Evolutionary conservation across 2,888 invertebrate genomes (phyloP), one percentile per base, ranked within the genome.

Genomic region (Drosophila emarginata): DNA sequence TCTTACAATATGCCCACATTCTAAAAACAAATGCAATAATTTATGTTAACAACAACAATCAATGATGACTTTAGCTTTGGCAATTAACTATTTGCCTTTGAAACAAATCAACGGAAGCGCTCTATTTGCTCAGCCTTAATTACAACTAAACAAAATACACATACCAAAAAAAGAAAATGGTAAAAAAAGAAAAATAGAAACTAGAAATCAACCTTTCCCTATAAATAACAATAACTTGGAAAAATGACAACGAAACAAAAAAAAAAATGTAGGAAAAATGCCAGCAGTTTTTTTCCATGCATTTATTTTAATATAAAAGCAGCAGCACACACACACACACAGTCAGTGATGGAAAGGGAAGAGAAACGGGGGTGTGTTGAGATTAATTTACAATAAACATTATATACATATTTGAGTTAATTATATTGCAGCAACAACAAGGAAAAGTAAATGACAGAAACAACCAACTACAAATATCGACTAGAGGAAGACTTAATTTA

Each of bases 81-180:
- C 89, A 88, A 84, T 84, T 84, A 84, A 81, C 88, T 84, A 88
- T 84, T 88, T 88, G 79, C 79, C 75, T 74, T 72, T 81, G 83
- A 81, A 84, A 88, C 87, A 88, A 84, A 84, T 84, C 87, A 88
- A 87, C 84, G 84, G 84, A 84, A 84, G 87, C 89, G 76, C 79
- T 81, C 85, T 84, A 88, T 87, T 88, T 84, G 87, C 78, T 77
- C 84, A 84, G 80, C 79, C 84, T 84, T 84, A 84, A 84, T 88
- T 87, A 84, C 83, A 86, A 80, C 83, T 45, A 88, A 87, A 87
- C 86, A 86, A 85, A 45, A 85, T 82, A 81, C 72, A 64, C 52
- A 61, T 57, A 51, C 58, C 59, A 56, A 37, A 61, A 37, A 62
- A 69, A 37, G 60, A 69, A 39, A 60, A 66, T 26, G 62, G 64